Percentiles rank a stretch among this genome's conserved stretches.
Evolutionary conservation across 30 jellyfish, hydroid and myxozoan genomes (phyloP).

Genomic region (Sanderia malayensis): DNA sequence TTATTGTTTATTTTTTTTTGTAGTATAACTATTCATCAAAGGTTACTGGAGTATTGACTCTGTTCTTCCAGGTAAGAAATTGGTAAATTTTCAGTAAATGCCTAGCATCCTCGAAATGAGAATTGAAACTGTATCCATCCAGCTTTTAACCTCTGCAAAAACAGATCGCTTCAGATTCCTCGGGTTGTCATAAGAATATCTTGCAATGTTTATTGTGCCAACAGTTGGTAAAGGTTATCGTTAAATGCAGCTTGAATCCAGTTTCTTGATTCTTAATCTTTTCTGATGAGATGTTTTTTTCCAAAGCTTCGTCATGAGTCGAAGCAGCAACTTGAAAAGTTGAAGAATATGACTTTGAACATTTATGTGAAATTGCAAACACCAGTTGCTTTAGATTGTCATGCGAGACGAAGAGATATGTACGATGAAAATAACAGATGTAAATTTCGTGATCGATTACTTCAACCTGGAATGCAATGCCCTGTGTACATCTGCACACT

Average conservation of each 20-base stretch:
- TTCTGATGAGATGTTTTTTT: too few relatives aligned
- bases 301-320: slow-evolving; percentile 55
- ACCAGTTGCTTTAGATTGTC: slow-evolving; percentile 61
- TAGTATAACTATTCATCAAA: slow-evolving; percentile 43
- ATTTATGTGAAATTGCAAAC: slow-evolving; percentile 55
- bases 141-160: too few relatives aligned
- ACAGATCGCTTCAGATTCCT: too few relatives aligned
- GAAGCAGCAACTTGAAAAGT: slow-evolving; percentile 63
- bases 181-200: too few relatives aligned
- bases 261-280: too few relatives aligned
- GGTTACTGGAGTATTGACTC: slow-evolving; percentile 43
- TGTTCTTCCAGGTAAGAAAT: slow-evolving; percentile 46
- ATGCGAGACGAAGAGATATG: slow-evolving; percentile 63
- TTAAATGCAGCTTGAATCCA: too few relatives aligned
- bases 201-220: too few relatives aligned
- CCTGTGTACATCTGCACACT: slow-evolving; percentile 67
- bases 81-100: too few relatives aligned
- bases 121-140: too few relatives aligned
- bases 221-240: too few relatives aligned
- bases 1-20: neutral
- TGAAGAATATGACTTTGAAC: slow-evolving; percentile 63
- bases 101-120: too few relatives aligned
- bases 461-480: slow-evolving; percentile 64
- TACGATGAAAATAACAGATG: slow-evolving; percentile 37
- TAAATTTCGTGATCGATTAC: slow-evolving; percentile 34